Conservation (phyloP, 2,888 invertebrate species). For the Rhimphoctona megacephalus region DNA sequence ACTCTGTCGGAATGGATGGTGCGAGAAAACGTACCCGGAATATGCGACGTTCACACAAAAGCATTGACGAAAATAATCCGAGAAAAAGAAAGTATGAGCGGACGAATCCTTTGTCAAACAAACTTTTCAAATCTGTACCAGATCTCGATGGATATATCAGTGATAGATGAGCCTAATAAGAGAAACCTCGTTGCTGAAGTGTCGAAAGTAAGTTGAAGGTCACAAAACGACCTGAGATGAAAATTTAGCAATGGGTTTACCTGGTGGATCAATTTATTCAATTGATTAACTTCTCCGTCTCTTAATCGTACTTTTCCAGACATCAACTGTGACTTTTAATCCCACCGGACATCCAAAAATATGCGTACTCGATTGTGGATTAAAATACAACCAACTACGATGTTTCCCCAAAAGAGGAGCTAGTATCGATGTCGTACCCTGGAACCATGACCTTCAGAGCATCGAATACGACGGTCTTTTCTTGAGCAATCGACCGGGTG, state of each 20-base stretch:
- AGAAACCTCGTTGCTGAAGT: conserved; percentile 97
- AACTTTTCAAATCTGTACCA: conserved; percentile 81
- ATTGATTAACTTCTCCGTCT: not conserved
- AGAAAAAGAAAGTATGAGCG: conserved; percentile 94
- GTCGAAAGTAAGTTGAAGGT: conserved; percentile 85
- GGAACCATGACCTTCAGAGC: conserved; percentile 91
- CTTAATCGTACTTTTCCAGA: conserved; percentile 57
- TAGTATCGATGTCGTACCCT: conserved; percentile 96
- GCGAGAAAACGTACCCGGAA: conserved; percentile 92
- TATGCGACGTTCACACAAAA: conserved; percentile 97
- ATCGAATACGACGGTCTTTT: conserved; percentile 96
- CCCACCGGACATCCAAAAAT: conserved; percentile 91
- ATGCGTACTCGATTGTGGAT: conserved; percentile 96
- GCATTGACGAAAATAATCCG: conserved; percentile 96
- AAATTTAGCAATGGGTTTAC: not conserved
- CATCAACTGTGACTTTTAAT: conserved; percentile 89
- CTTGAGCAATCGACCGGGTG: conserved; percentile 98
- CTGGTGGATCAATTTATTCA: not conserved
- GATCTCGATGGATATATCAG: conserved; percentile 73
- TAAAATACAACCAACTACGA: conserved; percentile 98
- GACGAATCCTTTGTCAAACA: conserved; percentile 85
- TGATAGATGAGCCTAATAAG: conserved; percentile 93
- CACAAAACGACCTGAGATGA: not conserved
- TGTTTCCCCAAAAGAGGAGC: conserved; percentile 95
- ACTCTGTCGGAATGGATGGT: conserved; percentile 95